Conservation (phyloP, 2,113 vertebrate species). For the Pycnonotus jocosus region DNA sequence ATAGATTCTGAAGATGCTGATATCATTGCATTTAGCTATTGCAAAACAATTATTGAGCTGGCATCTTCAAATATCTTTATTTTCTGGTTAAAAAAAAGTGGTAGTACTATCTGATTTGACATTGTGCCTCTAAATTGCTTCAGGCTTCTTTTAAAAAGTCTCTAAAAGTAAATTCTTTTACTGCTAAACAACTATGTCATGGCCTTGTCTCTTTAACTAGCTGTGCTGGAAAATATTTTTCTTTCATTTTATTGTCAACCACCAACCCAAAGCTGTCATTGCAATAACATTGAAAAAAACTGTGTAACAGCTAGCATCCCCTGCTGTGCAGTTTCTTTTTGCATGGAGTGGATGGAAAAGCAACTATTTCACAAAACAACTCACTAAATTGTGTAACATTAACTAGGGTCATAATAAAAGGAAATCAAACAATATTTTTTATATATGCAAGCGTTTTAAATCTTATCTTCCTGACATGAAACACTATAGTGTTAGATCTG, state of each 20-base stretch:
- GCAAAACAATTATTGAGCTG: background rate
- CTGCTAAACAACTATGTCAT: slow-evolving; percentile 13
- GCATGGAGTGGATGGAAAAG: background rate
- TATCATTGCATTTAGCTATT: background rate
- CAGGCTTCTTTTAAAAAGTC: background rate
- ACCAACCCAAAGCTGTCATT: background rate
- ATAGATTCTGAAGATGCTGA: background rate
- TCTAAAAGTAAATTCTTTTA: background rate
- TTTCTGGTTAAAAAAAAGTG: background rate
- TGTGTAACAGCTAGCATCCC: background rate
- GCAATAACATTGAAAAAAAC: background rate
- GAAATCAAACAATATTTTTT: background rate
- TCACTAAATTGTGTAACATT: background rate
- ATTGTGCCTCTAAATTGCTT: background rate
- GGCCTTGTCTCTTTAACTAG: background rate
- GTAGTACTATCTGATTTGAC: background rate
- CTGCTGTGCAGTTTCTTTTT: background rate
- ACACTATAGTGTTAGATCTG: background rate
- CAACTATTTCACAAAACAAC: background rate
- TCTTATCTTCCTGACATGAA: background rate
- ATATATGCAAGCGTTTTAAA: background rate
- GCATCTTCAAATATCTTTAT: background rate
- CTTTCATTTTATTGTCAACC: slow-evolving; percentile 3
- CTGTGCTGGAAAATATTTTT: slow-evolving; percentile 43
- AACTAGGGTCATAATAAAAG: background rate